Conservation (phyloP, 2,888 invertebrate species). For the Seira ritae region DNA sequence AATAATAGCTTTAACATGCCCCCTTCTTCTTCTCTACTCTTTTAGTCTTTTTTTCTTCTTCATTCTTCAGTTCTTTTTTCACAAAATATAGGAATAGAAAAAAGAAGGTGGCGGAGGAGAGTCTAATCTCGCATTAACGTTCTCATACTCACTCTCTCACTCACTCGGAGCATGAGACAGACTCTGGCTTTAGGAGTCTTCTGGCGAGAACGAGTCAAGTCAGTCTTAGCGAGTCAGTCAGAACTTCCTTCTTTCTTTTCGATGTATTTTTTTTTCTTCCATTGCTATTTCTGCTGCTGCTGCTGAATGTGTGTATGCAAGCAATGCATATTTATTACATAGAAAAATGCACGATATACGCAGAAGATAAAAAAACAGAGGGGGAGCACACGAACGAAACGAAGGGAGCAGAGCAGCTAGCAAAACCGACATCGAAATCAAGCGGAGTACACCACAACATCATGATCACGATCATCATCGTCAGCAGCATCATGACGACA, state of each 20-base stretch:
- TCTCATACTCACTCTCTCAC: not conserved
- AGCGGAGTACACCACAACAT: conserved; percentile 59
- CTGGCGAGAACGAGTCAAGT: conserved; percentile 20
- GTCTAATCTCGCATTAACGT: conserved; percentile 13
- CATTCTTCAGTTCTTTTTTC: conserved; percentile 9
- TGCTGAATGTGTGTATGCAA: not conserved
- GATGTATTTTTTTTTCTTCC: not conserved
- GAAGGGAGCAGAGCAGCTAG: conserved; percentile 26
- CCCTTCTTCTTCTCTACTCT: not conserved
- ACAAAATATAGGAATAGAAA: not conserved
- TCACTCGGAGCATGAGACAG: no score
- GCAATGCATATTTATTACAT: conserved; percentile 9
- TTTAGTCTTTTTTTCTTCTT: not conserved
- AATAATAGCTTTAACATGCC: conserved; percentile 13
- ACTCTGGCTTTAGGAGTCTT: not conserved
- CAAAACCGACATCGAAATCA: conserved; percentile 63
- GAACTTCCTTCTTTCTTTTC: conserved; percentile 62
- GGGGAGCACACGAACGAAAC: conserved; percentile 54
- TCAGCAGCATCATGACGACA: conserved; percentile 39
- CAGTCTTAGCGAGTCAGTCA: conserved; percentile 40
- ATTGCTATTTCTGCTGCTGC: not conserved
- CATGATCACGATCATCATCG: not conserved
- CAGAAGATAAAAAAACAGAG: conserved; percentile 53
- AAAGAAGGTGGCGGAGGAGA: not conserved
- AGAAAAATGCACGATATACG: conserved; percentile 50